Evolutionary conservation across 2,888 invertebrate genomes (phyloP).

Genomic region (Oligia strigilis): DNA sequence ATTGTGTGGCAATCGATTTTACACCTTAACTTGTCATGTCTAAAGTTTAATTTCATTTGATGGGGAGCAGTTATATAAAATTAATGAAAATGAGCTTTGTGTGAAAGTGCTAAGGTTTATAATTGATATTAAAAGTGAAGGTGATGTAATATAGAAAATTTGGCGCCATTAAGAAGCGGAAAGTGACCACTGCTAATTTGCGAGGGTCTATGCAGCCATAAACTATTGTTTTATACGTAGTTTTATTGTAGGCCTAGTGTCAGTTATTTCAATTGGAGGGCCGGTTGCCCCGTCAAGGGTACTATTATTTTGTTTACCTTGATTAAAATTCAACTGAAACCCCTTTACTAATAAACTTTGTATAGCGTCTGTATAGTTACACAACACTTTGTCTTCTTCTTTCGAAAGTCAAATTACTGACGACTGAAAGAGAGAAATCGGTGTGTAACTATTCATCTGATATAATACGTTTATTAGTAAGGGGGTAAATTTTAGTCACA

Average conservation of each 20-base stretch:
- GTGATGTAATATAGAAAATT: slow-evolving; percentile 72
- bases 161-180: slow-evolving; percentile 79
- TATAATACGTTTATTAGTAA: no score
- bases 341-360: no score
- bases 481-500: slow-evolving; percentile 6
- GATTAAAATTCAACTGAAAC: slow-evolving; percentile 52
- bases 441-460: no score
- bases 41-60: slow-evolving; percentile 50
- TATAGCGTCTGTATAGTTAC: no score
- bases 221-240: slow-evolving; percentile 72
- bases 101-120: slow-evolving; percentile 39
- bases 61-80: not conserved
- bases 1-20: slow-evolving; percentile 28
- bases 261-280: slow-evolving; percentile 57
- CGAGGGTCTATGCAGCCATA: slow-evolving; percentile 75
- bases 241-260: slow-evolving; percentile 63
- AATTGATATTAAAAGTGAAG: slow-evolving; percentile 45
- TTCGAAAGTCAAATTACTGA: no score
- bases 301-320: slow-evolving; percentile 44
- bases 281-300: slow-evolving; percentile 24
- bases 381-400: no score
- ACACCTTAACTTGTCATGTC: slow-evolving; percentile 25
- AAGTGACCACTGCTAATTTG: slow-evolving; percentile 84
- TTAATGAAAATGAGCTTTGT: slow-evolving; percentile 56
- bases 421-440: no score